phyloP scores from a whole-genome alignment of 2,113 vertebrate genomes.

The Myxocyprinus asiaticus region DNA sequence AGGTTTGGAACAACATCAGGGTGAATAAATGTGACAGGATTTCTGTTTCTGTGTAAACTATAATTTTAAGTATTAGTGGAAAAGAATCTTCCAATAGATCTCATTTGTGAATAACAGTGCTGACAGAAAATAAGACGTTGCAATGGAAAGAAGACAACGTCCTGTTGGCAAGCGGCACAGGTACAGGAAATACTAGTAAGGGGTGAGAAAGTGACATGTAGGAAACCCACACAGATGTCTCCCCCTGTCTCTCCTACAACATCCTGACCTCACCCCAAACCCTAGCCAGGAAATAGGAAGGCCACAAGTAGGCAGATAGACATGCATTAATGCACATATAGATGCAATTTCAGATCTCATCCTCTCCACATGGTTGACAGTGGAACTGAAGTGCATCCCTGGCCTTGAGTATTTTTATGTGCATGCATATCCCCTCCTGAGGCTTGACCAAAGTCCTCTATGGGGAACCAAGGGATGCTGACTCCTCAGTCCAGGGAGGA shows the following conservation, averaged over 20 bases:
- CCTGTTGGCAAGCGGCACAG: conserved; percentile 69
- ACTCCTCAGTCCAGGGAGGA: conserved; percentile 81
- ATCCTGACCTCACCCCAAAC: conserved; percentile 68
- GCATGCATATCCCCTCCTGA: conserved; percentile 43
- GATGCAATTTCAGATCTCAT: conserved; percentile 59
- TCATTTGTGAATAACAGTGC: conserved; percentile 64
- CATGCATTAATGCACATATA: conserved; percentile 42
- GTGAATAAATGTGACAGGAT: too few relatives aligned
- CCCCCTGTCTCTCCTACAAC: conserved; percentile 45
- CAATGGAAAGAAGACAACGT: conserved; percentile 68
- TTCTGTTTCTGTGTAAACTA: too few relatives aligned
- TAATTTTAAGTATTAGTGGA: background rate
- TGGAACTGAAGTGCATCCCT: conserved; percentile 60
- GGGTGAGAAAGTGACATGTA: conserved; percentile 61
- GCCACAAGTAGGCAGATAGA: conserved; percentile 51
- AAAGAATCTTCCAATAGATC: conserved; percentile 31
- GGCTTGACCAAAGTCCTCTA: conserved; percentile 55
- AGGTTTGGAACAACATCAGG: too few relatives aligned
- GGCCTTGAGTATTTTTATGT: conserved; percentile 63
- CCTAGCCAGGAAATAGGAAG: conserved; percentile 76
- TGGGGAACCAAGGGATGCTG: conserved; percentile 69
- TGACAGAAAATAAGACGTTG: conserved; percentile 56
- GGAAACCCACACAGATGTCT: conserved; percentile 76
- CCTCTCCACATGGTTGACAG: too few relatives aligned
- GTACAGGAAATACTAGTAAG: conserved; percentile 75